Evolutionary conservation across 2,888 invertebrate genomes (phyloP).

Genomic region (Endomychus coccineus): DNA sequence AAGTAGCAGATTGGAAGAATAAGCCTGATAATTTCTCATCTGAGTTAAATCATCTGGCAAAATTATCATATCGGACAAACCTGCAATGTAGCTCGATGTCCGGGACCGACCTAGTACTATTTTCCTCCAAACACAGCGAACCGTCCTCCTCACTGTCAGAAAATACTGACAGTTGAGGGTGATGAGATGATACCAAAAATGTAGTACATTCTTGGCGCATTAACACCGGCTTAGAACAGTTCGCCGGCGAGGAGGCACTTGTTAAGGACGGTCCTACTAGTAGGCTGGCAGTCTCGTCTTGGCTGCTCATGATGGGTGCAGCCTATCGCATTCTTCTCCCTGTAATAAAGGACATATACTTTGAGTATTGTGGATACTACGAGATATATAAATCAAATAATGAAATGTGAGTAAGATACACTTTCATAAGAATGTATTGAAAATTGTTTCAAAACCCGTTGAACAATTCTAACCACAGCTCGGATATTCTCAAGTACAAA

Average conservation of each 20-base stretch:
- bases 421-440: too few species aligned
- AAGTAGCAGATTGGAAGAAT: too few species aligned
- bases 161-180: constrained; percentile 61
- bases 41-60: too few species aligned
- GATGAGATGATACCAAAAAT: constrained; percentile 59
- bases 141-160: constrained; percentile 75
- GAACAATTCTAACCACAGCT: too few species aligned
- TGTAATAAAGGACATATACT: constrained; percentile 13
- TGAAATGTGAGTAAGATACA: too few species aligned
- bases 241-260: constrained; percentile 45
- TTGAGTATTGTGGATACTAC: constrained; percentile 10
- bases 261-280: constrained; percentile 58
- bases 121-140: constrained; percentile 58
- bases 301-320: constrained; percentile 50
- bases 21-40: too few species aligned
- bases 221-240: constrained; percentile 66
- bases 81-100: constrained; percentile 74
- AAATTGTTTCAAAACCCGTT: too few species aligned
- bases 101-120: constrained; percentile 68
- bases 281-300: constrained; percentile 76
- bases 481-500: too few species aligned
- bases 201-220: constrained; percentile 84
- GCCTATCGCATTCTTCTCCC: constrained; percentile 22
- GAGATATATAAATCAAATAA: constrained; percentile 3
- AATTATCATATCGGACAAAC: too few species aligned